These are phyloP conservation scores for Proisotoma minuta DNA, from an alignment of 2,888 invertebrate genomes.

Conservation along the genomic window DNA sequence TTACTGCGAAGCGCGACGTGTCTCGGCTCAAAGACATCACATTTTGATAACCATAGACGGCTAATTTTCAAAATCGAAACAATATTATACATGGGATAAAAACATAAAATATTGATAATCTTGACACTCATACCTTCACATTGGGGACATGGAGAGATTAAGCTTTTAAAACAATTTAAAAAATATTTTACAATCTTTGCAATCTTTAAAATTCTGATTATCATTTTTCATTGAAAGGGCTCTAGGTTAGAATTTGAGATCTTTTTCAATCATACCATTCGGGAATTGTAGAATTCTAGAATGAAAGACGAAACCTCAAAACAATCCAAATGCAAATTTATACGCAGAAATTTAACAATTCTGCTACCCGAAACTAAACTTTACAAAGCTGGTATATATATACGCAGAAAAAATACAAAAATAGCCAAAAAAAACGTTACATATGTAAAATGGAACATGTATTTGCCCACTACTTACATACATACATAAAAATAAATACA, in stretches of 20 bases:
- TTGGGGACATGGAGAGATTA: slow-evolving; percentile 65
- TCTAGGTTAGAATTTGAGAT: too few relatives aligned
- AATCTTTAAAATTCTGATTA: too few relatives aligned
- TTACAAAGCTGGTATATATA: slow-evolving; percentile 1
- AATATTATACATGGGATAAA: too few relatives aligned
- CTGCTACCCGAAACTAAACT: slow-evolving; percentile 3
- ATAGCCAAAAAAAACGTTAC: slow-evolving; percentile 1
- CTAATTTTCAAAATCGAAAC: too few relatives aligned
- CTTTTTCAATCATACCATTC: too few relatives aligned
- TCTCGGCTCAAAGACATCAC: slow-evolving; percentile 84
- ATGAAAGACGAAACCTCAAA: too few relatives aligned
- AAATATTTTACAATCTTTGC: too few relatives aligned
- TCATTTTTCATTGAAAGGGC: slow-evolving; percentile 8
- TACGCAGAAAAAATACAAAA: slow-evolving; percentile 5
- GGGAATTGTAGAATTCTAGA: too few relatives aligned
- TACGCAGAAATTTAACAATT: too few relatives aligned
- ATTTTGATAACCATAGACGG: slow-evolving; percentile 92
- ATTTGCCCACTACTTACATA: slow-evolving; percentile 12
- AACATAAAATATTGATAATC: too few relatives aligned
- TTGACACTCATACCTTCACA: slow-evolving; percentile 81
- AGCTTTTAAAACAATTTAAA: slow-evolving; percentile 53
- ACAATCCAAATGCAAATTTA: too few relatives aligned
- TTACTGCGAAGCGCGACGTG: slow-evolving; percentile 78
- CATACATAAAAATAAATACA: slow-evolving; percentile 9
- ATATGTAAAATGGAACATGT: slow-evolving; percentile 18